Percentiles rank a stretch among this genome's conserved stretches.
These are phyloP conservation scores for Percina caprodes DNA, from an alignment of 2,113 vertebrate species.

Conservation along the genomic window DNA sequence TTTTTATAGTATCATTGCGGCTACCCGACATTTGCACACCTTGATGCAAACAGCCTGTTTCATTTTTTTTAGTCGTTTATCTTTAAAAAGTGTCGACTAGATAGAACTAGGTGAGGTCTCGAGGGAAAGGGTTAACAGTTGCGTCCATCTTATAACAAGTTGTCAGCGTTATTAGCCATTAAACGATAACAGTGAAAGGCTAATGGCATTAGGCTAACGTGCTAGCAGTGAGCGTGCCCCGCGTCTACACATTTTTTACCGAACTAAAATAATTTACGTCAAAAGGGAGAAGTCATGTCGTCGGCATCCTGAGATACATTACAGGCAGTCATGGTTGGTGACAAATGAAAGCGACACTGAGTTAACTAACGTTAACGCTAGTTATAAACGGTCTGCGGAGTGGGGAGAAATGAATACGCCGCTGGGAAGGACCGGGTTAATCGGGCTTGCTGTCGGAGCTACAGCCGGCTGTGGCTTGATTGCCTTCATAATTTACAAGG, in stretches of 20 bases:
- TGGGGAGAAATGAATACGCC: constrained; percentile 46
- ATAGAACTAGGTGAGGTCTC: not conserved
- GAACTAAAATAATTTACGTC: not conserved
- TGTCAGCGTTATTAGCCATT: not conserved
- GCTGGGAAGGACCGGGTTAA: constrained; percentile 68
- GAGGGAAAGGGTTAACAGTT: not conserved
- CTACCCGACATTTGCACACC: too few species aligned
- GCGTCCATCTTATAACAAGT: not conserved
- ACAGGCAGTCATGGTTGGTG: not conserved
- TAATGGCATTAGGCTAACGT: constrained; percentile 24
- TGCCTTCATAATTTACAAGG: constrained; percentile 74
- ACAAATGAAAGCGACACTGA: too few species aligned
- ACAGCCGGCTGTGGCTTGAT: constrained; percentile 78
- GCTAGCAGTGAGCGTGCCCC: constrained; percentile 5
- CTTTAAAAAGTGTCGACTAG: not conserved
- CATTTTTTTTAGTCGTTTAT: not conserved
- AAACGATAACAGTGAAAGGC: not conserved
- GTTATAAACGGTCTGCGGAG: not conserved
- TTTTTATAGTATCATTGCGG: not conserved
- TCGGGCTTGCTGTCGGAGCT: constrained; percentile 78
- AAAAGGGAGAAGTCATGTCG: not conserved
- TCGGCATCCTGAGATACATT: not conserved
- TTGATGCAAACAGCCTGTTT: fast-evolving
- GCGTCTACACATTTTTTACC: too few species aligned
- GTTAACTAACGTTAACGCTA: not conserved